These are phyloP conservation scores for Trichacis sp. DNA, from an alignment of 2,888 invertebrate genomes.

Conservation along the genomic window DNA sequence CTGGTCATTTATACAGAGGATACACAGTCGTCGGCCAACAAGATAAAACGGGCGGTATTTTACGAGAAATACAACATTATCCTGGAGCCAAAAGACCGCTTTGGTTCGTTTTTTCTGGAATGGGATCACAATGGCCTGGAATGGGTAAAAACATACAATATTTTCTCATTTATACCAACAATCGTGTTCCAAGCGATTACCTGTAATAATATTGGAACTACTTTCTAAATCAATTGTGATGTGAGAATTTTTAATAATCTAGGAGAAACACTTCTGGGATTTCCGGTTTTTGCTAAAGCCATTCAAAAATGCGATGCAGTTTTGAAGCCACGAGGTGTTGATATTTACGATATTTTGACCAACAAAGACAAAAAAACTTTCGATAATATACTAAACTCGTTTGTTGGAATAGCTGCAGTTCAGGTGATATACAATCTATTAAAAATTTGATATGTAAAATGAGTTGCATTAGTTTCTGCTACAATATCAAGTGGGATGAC, in stretches of 20 bases:
- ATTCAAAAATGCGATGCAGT: conserved; percentile 73
- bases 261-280: conserved; percentile 76
- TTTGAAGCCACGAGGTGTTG: conserved; percentile 74
- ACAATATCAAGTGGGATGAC: too few relatives aligned
- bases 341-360: too few relatives aligned
- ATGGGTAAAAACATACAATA: too few relatives aligned
- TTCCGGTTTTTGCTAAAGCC: conserved; percentile 77
- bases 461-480: too few relatives aligned
- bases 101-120: conserved; percentile 92
- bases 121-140: too few relatives aligned
- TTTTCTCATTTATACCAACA: too few relatives aligned
- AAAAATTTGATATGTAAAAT: too few relatives aligned
- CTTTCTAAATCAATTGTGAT: too few relatives aligned
- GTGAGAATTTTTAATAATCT: too few relatives aligned
- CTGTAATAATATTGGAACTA: too few relatives aligned
- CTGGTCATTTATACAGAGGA: conserved; percentile 82
- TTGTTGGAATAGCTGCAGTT: conserved; percentile 81
- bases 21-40: conserved; percentile 73
- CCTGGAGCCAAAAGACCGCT: conserved; percentile 78
- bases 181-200: too few relatives aligned
- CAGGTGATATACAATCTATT: too few relatives aligned
- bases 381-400: conserved; percentile 77
- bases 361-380: conserved; percentile 73
- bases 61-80: conserved; percentile 74
- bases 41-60: conserved; percentile 58